phyloP scores from a whole-genome alignment of 2,888 invertebrate species.

The Nowickia ferox region DNA sequence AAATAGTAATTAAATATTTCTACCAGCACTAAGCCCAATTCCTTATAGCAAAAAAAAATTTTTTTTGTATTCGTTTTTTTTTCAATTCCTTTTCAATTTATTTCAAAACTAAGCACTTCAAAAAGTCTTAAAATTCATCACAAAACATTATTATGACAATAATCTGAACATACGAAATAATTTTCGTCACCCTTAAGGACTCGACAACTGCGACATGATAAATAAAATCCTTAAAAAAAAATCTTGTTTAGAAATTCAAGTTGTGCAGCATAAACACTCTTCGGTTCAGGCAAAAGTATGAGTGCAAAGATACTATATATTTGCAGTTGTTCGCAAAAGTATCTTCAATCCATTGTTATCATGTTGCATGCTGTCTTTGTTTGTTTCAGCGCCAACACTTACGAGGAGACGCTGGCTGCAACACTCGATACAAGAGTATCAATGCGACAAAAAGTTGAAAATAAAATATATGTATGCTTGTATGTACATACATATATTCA shows the following conservation, averaged over 20 bases:
- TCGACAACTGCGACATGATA: constrained; percentile 41
- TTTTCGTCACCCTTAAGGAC: constrained; percentile 49
- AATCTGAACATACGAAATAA: constrained; percentile 45
- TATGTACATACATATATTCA: too few relatives aligned
- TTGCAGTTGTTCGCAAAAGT: constrained; percentile 43
- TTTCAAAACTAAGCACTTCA: constrained; percentile 17
- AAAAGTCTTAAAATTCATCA: constrained; percentile 18
- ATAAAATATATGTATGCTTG: neutral
- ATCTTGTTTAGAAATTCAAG: constrained; percentile 58
- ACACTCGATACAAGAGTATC: constrained; percentile 61
- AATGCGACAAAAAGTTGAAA: constrained; percentile 61
- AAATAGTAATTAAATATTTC: too few relatives aligned
- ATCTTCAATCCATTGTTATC: constrained; percentile 60
- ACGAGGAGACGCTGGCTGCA: constrained; percentile 38
- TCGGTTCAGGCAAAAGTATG: constrained; percentile 37
- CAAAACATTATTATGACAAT: constrained; percentile 46
- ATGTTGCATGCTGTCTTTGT: constrained; percentile 44
- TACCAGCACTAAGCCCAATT: neutral
- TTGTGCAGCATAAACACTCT: constrained; percentile 50
- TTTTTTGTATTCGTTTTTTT: constrained; percentile 8
- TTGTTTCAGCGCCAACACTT: constrained; percentile 60
- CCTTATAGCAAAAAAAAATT: neutral
- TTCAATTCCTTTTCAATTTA: constrained; percentile 14
- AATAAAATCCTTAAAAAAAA: constrained; percentile 43
- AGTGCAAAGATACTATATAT: constrained; percentile 35